Percentiles rank a stretch among this genome's conserved stretches.
Evolutionary conservation across 2,113 vertebrate species (phyloP).

Genomic region (Zosterops pallidus): DNA sequence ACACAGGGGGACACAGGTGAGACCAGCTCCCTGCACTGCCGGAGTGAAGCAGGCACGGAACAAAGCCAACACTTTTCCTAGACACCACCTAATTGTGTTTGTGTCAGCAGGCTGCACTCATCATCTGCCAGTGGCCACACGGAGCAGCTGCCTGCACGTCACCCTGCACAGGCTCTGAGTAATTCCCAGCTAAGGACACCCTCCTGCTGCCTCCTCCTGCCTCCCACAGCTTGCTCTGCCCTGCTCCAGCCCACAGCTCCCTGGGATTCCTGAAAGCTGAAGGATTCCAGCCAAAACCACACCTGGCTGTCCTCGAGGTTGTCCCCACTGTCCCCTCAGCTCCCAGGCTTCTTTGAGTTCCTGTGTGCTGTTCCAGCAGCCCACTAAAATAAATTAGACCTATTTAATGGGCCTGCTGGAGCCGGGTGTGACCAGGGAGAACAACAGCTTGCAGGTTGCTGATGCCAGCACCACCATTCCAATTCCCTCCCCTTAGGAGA

Average conservation of each 20-base stretch:
- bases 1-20: accelerated
- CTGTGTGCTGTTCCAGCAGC: background rate
- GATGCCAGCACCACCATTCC: background rate
- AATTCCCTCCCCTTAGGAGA: background rate
- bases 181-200: background rate
- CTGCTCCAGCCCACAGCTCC: accelerated
- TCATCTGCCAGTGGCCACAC: background rate
- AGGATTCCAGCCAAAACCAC: background rate
- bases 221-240: background rate
- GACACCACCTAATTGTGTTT: background rate
- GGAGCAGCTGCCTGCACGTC: background rate
- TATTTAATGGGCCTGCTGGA: background rate
- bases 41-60: background rate
- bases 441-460: background rate
- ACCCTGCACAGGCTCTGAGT: background rate
- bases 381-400: background rate
- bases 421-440: background rate
- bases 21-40: background rate
- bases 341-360: background rate
- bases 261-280: background rate
- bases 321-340: background rate
- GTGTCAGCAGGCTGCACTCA: background rate
- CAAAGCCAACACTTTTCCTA: background rate
- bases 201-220: background rate
- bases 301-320: accelerated